Conservation (phyloP, 2,888 invertebrate genomes). For the Julus scandinavius region DNA sequence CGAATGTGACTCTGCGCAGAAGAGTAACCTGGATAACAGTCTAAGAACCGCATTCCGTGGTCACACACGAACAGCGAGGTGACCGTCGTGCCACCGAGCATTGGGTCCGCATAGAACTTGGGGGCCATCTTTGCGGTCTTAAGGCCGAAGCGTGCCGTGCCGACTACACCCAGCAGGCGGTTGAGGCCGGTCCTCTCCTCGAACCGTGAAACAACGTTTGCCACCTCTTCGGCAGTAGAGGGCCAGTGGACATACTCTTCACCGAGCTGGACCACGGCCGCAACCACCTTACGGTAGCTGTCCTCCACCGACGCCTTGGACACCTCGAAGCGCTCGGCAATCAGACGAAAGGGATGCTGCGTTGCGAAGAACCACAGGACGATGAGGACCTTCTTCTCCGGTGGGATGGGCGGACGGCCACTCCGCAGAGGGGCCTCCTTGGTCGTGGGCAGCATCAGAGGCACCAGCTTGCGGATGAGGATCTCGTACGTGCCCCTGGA, state of each 20-base stretch:
- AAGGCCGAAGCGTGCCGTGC: conserved; percentile 45
- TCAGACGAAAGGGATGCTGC: conserved; percentile 44
- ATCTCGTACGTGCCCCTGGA: conserved; percentile 35
- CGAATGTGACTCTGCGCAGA: neutral
- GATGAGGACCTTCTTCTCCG: conserved; percentile 50
- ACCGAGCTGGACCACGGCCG: conserved; percentile 42
- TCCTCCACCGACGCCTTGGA: conserved; percentile 47
- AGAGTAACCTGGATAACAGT: conserved; percentile 48
- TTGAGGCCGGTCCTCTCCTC: neutral
- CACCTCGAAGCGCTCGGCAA: conserved; percentile 51
- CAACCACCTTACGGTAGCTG: neutral
- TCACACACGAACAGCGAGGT: conserved; percentile 47
- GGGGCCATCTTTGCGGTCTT: conserved; percentile 49
- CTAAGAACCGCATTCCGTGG: conserved; percentile 25
- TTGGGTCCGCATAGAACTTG: conserved; percentile 30
- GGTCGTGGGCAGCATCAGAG: conserved; percentile 8
- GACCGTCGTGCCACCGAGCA: conserved; percentile 47
- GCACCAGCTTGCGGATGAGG: conserved; percentile 39
- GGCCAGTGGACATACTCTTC: conserved; percentile 51
- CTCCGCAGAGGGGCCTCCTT: conserved; percentile 1
- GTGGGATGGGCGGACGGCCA: conserved; percentile 45
- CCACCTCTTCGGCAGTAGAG: neutral
- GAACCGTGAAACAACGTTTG: neutral
- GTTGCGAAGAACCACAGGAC: conserved; percentile 30
- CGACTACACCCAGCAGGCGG: conserved; percentile 37